A percentile compares a stretch with the other conserved stretches of the same genome.
phyloP scores from a whole-genome alignment of 2,797 vertebrate genomes.

The Semaprochilodus insignis region DNA sequence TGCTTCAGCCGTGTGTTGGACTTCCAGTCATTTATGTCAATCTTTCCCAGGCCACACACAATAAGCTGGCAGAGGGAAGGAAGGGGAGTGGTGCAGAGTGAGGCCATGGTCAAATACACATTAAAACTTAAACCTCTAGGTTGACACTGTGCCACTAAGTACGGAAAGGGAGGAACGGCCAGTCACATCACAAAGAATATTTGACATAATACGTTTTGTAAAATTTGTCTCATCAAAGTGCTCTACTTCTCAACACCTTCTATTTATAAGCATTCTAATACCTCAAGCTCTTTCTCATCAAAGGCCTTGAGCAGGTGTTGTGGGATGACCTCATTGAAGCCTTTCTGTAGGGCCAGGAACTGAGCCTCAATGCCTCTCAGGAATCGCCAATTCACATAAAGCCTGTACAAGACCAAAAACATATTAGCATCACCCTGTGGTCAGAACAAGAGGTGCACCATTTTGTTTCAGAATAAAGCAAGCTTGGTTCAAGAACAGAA shows the following conservation, averaged over 20 bases:
- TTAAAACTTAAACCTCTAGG: not conserved
- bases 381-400: constrained; percentile 98
- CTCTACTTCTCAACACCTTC: not conserved
- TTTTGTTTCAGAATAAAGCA: too few relatives aligned
- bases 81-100: not conserved
- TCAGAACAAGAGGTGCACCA: too few relatives aligned
- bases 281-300: constrained; percentile 98
- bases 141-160: not conserved
- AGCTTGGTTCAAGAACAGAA: not conserved
- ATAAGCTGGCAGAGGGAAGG: constrained; percentile 82
- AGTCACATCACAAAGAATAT: too few relatives aligned
- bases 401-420: constrained; percentile 71
- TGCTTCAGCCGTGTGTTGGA: constrained; percentile 97
- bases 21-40: constrained; percentile 97
- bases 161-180: not conserved
- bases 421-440: not conserved
- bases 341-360: constrained; percentile 97
- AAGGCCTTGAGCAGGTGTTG: constrained; percentile 97
- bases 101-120: too few relatives aligned
- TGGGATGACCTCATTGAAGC: constrained; percentile 98
- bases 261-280: constrained; percentile 62
- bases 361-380: constrained; percentile 97
- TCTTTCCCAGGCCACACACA: constrained; percentile 95
- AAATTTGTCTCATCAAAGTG: not conserved
- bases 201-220: not conserved